Percentiles rank a stretch among this genome's conserved stretches.
phyloP scores from a whole-genome alignment of 2,888 invertebrate genomes.

The Chironomus tentans region DNA sequence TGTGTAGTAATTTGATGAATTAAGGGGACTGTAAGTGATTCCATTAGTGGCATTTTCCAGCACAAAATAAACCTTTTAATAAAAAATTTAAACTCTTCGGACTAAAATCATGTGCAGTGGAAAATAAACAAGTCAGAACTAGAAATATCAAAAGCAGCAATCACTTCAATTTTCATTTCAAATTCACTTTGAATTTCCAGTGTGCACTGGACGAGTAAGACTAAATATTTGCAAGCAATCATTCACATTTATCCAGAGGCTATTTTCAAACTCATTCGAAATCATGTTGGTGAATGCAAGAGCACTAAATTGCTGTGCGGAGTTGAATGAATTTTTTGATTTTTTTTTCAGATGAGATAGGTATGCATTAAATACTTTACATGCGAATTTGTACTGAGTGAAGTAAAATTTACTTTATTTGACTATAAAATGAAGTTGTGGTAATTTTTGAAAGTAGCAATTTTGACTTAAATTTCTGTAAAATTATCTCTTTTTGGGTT shows the following conservation, averaged over 20 bases:
- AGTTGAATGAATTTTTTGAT: not conserved
- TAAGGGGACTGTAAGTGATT: not conserved
- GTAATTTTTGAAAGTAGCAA: no score
- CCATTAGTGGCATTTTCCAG: not conserved
- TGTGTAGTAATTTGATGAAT: not conserved
- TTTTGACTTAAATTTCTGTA: no score
- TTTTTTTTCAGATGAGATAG: not conserved
- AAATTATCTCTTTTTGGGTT: no score
- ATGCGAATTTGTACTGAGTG: no score
- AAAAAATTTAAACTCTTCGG: no score
- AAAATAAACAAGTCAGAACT: not conserved
- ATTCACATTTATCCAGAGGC: not conserved
- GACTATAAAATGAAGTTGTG: no score
- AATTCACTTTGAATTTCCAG: not conserved
- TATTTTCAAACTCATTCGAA: not conserved
- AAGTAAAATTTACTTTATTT: no score
- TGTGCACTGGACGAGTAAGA: not conserved
- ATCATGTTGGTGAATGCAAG: no score
- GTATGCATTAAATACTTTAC: no score
- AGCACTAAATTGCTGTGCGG: no score
- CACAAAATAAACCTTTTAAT: not conserved
- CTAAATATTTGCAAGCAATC: conserved; percentile 2
- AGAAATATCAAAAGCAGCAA: not conserved
- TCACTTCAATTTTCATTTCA: not conserved
- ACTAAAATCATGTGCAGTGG: no score